phyloP scores from a whole-genome alignment of 2,113 vertebrate species.

The Synchiropus splendidus region DNA sequence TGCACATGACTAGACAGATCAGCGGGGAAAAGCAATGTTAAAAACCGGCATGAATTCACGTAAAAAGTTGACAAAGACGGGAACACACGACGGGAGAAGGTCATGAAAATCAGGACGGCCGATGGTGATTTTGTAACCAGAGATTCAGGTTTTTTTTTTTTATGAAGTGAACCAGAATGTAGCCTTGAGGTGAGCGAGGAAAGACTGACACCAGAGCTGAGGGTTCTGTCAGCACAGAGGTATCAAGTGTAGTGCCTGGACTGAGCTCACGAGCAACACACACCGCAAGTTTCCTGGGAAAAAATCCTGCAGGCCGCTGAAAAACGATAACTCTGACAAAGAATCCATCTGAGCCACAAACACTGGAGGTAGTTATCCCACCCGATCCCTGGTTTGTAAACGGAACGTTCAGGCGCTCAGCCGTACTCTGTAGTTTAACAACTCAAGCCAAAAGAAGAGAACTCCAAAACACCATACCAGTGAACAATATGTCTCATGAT shows the following conservation, averaged over 20 bases:
- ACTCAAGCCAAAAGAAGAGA: too few species aligned
- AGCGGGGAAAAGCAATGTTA: too few species aligned
- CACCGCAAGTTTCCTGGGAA: slow-evolving; percentile 13
- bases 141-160: slow-evolving; percentile 26
- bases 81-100: too few species aligned
- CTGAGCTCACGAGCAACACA: slow-evolving; percentile 20
- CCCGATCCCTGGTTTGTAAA: too few species aligned
- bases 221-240: slow-evolving; percentile 28
- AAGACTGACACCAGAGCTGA: slow-evolving; percentile 40
- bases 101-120: slow-evolving; percentile 1
- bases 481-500: too few species aligned
- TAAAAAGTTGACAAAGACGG: too few species aligned
- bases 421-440: too few species aligned
- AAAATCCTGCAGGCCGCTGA: slow-evolving; percentile 14
- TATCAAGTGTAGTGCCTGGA: slow-evolving; percentile 22
- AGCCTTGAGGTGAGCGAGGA: slow-evolving; percentile 34
- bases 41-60: slow-evolving; percentile 24
- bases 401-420: too few species aligned
- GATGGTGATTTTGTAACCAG: slow-evolving; percentile 16
- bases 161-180: slow-evolving; percentile 17
- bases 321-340: slow-evolving; percentile 5
- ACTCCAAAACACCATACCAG: too few species aligned
- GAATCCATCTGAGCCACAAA: too few species aligned
- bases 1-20: slow-evolving; percentile 15
- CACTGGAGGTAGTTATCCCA: too few species aligned